Evolutionary conservation across 2,113 vertebrate species (phyloP).

Genomic region (Neodon shergylaensis): DNA sequence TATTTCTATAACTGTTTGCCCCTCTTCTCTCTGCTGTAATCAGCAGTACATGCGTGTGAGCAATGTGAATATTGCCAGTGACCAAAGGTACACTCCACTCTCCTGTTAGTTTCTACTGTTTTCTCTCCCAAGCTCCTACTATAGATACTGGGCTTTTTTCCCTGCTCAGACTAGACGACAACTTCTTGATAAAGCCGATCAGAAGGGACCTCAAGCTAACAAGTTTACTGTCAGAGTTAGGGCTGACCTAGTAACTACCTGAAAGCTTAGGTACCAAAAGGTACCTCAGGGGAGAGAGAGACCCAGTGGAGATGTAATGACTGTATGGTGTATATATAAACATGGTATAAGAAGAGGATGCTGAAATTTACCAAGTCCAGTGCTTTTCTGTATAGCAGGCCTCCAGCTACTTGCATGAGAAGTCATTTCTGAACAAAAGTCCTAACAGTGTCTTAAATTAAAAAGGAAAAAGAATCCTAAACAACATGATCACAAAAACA

Average conservation of each 20-base stretch:
- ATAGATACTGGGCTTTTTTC: background rate
- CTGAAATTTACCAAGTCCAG: background rate
- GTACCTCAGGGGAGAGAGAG: background rate
- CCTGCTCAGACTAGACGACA: constrained; percentile 12
- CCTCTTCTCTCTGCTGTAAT: background rate
- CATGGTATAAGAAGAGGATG: background rate
- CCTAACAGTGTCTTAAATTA: background rate
- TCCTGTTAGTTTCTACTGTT: background rate
- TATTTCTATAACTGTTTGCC: background rate
- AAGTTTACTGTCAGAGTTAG: background rate
- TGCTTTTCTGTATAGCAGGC: background rate
- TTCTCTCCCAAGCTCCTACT: background rate
- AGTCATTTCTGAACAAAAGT: constrained; percentile 14
- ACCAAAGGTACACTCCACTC: background rate
- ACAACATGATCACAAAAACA: background rate
- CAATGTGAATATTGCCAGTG: background rate
- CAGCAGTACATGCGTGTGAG: background rate
- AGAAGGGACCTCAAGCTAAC: background rate
- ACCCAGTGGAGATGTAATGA: background rate
- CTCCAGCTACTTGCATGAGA: background rate
- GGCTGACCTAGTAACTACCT: background rate
- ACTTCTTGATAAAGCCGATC: background rate
- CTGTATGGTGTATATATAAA: background rate
- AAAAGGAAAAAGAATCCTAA: constrained; percentile 48
- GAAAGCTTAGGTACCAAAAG: background rate